Evolutionary conservation across 2,797 vertebrate species (phyloP).

Genomic region (Champsocephalus gunnari): DNA sequence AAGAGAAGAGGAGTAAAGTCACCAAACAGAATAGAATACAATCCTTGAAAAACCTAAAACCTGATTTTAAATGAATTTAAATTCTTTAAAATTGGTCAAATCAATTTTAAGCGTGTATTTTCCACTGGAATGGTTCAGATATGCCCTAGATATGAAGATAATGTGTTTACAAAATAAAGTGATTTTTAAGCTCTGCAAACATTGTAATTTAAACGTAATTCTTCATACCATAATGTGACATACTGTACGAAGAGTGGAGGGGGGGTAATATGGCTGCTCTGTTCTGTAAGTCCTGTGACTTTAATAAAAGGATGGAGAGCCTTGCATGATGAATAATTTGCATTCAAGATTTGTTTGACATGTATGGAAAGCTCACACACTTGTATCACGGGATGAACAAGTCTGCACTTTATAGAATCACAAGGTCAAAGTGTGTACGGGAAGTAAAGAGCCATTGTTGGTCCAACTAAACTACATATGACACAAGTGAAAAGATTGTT

Average conservation of each 20-base stretch:
- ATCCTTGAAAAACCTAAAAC: not conserved
- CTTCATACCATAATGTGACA: not conserved
- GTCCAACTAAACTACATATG: not conserved
- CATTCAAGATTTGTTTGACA: not conserved
- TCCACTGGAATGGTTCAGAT: not conserved
- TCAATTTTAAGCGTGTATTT: not conserved
- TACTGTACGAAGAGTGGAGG: not conserved
- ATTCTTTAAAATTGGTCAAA: too few relatives aligned
- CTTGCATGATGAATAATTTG: not conserved
- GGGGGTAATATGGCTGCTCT: not conserved
- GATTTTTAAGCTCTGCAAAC: not conserved
- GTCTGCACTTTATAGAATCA: not conserved
- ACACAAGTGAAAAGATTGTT: not conserved
- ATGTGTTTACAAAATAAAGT: not conserved
- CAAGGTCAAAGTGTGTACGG: not conserved
- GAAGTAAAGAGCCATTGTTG: not conserved
- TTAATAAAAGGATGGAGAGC: not conserved
- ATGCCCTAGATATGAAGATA: not conserved
- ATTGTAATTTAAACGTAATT: not conserved
- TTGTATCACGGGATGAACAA: not conserved
- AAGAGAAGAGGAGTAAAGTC: conserved; percentile 6
- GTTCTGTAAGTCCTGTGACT: not conserved
- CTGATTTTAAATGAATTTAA: not conserved
- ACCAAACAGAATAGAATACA: not conserved
- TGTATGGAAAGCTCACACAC: not conserved